Conservation (phyloP, 2,113 vertebrate species). For the Mola mola region DNA sequence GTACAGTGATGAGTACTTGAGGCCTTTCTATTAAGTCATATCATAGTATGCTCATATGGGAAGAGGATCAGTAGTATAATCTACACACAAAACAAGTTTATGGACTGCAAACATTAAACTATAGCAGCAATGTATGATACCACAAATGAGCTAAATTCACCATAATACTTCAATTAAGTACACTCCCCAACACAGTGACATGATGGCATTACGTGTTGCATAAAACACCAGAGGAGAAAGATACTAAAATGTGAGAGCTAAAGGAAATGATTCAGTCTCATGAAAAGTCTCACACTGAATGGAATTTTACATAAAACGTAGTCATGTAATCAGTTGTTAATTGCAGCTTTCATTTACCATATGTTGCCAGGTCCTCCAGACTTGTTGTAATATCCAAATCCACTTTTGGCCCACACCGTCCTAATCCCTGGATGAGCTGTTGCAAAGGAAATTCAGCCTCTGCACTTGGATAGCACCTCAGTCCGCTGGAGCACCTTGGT, state of each 20-base stretch:
- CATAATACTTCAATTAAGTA: too few relatives aligned
- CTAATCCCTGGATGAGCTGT: conserved; percentile 88
- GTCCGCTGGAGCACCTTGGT: conserved; percentile 86
- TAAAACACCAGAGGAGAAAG: too few relatives aligned
- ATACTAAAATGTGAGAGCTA: too few relatives aligned
- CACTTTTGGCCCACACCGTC: conserved; percentile 84
- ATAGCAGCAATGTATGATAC: background rate
- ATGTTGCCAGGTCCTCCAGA: conserved; percentile 69
- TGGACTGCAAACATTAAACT: background rate
- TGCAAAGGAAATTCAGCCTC: conserved; percentile 87
- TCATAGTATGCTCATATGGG: background rate
- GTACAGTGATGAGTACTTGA: background rate
- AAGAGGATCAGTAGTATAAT: background rate
- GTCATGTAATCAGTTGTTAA: too few relatives aligned
- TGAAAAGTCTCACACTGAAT: too few relatives aligned
- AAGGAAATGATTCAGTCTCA: too few relatives aligned
- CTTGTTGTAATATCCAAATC: conserved; percentile 71
- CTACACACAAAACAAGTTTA: background rate
- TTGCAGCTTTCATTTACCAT: too few relatives aligned
- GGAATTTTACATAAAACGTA: too few relatives aligned
- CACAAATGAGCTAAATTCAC: too few relatives aligned
- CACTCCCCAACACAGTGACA: too few relatives aligned
- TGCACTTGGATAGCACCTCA: conserved; percentile 87
- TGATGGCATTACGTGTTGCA: too few relatives aligned
- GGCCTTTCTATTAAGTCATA: background rate